Evolutionary conservation across 2,888 invertebrate genomes (phyloP), one percentile per base, ranked within the genome.

Genomic region (Osedax fenrisi): DNA sequence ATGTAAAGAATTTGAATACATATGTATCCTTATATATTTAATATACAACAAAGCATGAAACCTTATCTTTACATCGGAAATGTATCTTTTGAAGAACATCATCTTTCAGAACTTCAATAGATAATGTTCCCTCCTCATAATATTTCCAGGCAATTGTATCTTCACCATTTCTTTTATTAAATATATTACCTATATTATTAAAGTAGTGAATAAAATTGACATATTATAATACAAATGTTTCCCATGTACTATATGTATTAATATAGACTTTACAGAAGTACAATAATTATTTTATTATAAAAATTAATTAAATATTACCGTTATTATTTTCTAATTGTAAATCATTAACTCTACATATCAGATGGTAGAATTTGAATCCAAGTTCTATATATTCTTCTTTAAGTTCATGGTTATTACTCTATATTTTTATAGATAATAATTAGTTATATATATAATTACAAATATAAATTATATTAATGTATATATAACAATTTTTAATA

Each of bases 11-110:
- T n/a, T n/a, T n/a, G n/a, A n/a, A n/a, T n/a, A n/a, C n/a, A n/a
- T n/a, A n/a, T n/a, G n/a, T n/a, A n/a, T n/a, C n/a, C n/a, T n/a
- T n/a, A n/a, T n/a, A n/a, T n/a, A n/a, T n/a, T n/a, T n/a, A n/a
- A n/a, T n/a, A n/a, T n/a, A n/a, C n/a, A n/a, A n/a, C n/a, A n/a
- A n/a, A n/a, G n/a, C n/a, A 41, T 10, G 10, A 41, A 41, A 82
- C 82, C 80, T 81, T 81, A 76, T 84, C 82, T 76, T 81, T 81
- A 67, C 82, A 82, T 26, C 80, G 77, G 80, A 82, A 83, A 79
- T 83, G 81, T 1, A 83, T 78, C 71, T 83, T 82, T 78, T 83
- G 83, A 25, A 83, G 77, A 2, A 78, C 78, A 64, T 82, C 81
- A 75, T 82, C 80, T 75, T 83, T 83, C n/a, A 82, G 77, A 24